phyloP scores from a whole-genome alignment of 2,888 invertebrate genomes.

The Thereva unica region DNA sequence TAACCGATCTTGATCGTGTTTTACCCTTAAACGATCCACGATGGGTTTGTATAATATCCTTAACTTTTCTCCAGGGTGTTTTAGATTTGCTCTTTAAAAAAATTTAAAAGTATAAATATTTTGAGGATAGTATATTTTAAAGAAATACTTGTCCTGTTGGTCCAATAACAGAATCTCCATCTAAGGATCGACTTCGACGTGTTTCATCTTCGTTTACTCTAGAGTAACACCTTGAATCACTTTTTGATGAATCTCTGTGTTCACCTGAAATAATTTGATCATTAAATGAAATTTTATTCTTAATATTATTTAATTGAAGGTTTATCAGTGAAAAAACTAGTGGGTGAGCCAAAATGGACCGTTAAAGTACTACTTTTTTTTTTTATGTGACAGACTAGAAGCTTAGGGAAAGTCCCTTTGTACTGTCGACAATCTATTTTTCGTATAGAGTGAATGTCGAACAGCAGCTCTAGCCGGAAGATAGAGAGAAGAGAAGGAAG shows the following conservation, averaged over 20 bases:
- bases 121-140: conserved; percentile 4
- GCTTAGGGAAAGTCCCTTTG: too few species aligned
- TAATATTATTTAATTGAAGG: neutral
- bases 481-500: too few species aligned
- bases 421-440: too few species aligned
- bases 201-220: conserved; percentile 48
- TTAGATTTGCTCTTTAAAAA: conserved; percentile 60
- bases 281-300: neutral
- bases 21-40: conserved; percentile 43
- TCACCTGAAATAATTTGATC: neutral
- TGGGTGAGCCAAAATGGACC: too few species aligned
- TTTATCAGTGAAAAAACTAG: neutral
- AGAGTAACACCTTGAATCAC: conserved; percentile 50
- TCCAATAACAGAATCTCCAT: conserved; percentile 45
- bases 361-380: too few species aligned
- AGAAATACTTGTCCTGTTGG: conserved; percentile 12
- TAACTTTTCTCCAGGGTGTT: conserved; percentile 79
- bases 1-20: conserved; percentile 42
- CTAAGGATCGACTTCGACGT: conserved; percentile 50
- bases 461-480: too few species aligned
- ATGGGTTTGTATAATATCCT: conserved; percentile 73
- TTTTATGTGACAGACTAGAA: too few species aligned
- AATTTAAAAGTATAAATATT: neutral
- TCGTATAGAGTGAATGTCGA: too few species aligned
- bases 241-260: conserved; percentile 53